Percentiles rank a stretch among this genome's conserved stretches.
Conservation (phyloP, 2,888 invertebrate species). For the Ctenicera cuprea region DNA sequence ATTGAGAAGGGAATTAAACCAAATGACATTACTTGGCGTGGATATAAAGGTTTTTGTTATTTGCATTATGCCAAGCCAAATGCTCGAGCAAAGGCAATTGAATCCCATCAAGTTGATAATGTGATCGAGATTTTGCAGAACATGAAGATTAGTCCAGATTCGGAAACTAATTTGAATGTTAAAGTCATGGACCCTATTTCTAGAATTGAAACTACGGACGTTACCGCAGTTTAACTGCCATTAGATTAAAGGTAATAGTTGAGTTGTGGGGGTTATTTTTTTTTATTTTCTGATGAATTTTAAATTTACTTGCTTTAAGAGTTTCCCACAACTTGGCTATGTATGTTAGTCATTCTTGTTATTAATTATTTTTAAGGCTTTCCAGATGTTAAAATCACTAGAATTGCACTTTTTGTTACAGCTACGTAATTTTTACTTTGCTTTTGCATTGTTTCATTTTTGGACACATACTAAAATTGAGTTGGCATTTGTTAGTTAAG, state of each 20-base stretch:
- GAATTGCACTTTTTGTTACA: slow-evolving; percentile 13
- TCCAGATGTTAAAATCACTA: neutral
- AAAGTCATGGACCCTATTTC: slow-evolving; percentile 75
- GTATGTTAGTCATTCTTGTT: slow-evolving; percentile 21
- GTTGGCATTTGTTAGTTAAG: slow-evolving; percentile 12
- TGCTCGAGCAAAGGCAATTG: slow-evolving; percentile 46
- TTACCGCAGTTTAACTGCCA: slow-evolving; percentile 71
- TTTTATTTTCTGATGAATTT: slow-evolving; percentile 10
- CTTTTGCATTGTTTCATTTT: slow-evolving; percentile 1
- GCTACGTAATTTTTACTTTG: slow-evolving; percentile 20
- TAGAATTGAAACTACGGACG: slow-evolving; percentile 74
- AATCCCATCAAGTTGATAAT: slow-evolving; percentile 68
- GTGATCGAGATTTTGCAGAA: slow-evolving; percentile 73
- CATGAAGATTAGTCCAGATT: slow-evolving; percentile 69
- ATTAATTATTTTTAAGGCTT: slow-evolving; percentile 30
- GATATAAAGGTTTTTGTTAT: slow-evolving; percentile 72
- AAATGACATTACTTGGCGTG: slow-evolving; percentile 83
- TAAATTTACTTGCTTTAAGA: slow-evolving; percentile 18
- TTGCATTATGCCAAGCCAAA: slow-evolving; percentile 84
- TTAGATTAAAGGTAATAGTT: slow-evolving; percentile 6
- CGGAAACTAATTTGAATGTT: slow-evolving; percentile 67
- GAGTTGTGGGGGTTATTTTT: slow-evolving; percentile 21
- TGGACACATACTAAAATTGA: slow-evolving; percentile 7
- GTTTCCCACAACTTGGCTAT: slow-evolving; percentile 1
- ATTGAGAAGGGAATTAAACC: slow-evolving; percentile 85